Base-by-base conservation (phyloP, 2,797 vertebrate genomes). In the Pipistrellus kuhlii region DNA sequence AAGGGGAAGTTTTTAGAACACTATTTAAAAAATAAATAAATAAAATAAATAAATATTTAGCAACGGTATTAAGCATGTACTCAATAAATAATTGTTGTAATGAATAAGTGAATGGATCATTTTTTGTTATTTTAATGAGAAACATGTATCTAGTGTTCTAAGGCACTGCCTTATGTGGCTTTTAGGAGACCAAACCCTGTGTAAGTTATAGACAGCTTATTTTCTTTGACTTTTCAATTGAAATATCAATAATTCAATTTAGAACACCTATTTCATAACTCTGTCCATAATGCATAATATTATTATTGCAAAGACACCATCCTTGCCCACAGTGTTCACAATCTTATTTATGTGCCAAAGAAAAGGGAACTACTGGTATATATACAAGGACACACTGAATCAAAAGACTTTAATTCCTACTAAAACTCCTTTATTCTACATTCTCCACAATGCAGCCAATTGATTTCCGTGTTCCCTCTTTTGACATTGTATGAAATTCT, bases 231-330 rank as follows among this genome's bases (percentile, higher is more conserved):
- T 59, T 96, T 91, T 91, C 66, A 23, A 91, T 83, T 95, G 91
- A 94, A 94, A 88, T 93, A 94, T 84, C 82, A 77, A 91, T 91
- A 68, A 96, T 85, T 90, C 48, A 87, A 91, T 90, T 86, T 93
- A 77, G 55, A 93, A 84, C 32, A 87, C 35, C 21, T 93, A 75
- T 90, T 93, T 94, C 76, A 72, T 86, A 92, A 83, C 27, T 51
- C 18, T 77, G 62, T 48, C 64, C 9, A 59, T 38, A 77, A 23
- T 38, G 23, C 35, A 80, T 51, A 7, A 76, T 85, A 59, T 30
- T 38, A 91, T 51, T 46, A 25, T 48, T 83, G 44, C 53, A 85
- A 92, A 85, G 23, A 95, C 51, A 83, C 10, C 10, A 77, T 73
- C 44, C 11, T 78, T 75, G 83, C 18, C 32, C 59, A 91, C 53